These are phyloP conservation scores for Euphonia xanthogaster DNA, from an alignment of 2,797 vertebrate genomes.

Conservation along the genomic window DNA sequence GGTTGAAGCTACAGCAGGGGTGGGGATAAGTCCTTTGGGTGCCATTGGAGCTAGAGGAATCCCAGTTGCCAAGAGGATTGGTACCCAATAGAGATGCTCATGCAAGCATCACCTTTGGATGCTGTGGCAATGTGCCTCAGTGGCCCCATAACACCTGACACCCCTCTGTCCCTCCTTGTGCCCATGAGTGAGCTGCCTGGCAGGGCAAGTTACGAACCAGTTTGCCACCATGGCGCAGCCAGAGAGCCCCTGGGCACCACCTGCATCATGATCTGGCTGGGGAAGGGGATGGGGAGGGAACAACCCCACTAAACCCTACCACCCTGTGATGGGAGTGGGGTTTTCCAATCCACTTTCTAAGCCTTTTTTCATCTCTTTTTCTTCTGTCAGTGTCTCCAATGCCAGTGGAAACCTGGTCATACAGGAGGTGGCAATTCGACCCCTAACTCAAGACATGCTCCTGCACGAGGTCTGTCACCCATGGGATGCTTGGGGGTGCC, in stretches of 20 bases:
- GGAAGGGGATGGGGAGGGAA: background rate
- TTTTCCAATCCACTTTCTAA: background rate
- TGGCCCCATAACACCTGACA: background rate
- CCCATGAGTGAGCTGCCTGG: background rate
- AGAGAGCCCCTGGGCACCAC: background rate
- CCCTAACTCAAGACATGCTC: conserved; percentile 85
- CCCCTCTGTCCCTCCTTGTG: background rate
- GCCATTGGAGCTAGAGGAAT: background rate
- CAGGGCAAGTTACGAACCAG: background rate
- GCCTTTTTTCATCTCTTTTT: background rate
- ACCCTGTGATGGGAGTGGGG: no score
- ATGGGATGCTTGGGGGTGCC: background rate
- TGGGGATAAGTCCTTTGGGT: background rate
- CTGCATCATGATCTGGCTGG: background rate
- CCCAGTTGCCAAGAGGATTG: background rate
- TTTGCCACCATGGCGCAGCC: background rate
- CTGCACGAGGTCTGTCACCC: conserved; percentile 75
- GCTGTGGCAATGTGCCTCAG: background rate
- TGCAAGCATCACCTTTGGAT: background rate
- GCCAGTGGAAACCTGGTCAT: conserved; percentile 81
- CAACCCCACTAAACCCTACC: background rate
- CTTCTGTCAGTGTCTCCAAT: conserved; percentile 76
- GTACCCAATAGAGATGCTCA: rapidly evolving
- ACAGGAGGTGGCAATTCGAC: conserved; percentile 81
- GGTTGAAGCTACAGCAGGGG: background rate